Evolutionary conservation across 2,797 vertebrate species (phyloP).

Genomic region (Nyctalus aviator): DNA sequence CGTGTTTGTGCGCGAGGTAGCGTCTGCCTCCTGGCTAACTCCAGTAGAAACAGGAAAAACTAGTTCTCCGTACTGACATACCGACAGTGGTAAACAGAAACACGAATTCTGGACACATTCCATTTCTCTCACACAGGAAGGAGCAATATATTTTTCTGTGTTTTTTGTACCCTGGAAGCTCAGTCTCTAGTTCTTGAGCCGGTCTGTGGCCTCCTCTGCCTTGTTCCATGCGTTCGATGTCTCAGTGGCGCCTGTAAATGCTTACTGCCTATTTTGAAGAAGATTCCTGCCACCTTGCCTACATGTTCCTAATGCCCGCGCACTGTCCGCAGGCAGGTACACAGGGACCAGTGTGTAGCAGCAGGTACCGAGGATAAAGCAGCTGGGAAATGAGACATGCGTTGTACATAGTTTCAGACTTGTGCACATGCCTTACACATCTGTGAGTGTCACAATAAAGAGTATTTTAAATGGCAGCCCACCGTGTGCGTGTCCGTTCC

Average conservation of each 20-base stretch:
- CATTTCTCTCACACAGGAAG: constrained; percentile 30
- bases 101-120: constrained; percentile 27
- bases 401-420: neutral
- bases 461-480: neutral
- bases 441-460: constrained; percentile 70
- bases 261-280: neutral
- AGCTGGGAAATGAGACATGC: neutral
- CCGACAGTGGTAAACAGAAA: neutral
- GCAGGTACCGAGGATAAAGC: neutral
- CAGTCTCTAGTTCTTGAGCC: neutral
- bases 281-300: neutral
- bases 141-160: neutral
- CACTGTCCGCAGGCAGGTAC: rapidly evolving
- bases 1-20: constrained; percentile 22
- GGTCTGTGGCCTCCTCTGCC: neutral
- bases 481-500: neutral
- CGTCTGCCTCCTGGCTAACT: constrained; percentile 50
- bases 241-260: neutral
- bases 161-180: constrained; percentile 14
- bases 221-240: constrained; percentile 27
- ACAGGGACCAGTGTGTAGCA: neutral
- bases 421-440: constrained; percentile 53
- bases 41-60: neutral
- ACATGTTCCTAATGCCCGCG: neutral
- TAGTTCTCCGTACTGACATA: neutral